phyloP scores from a whole-genome alignment of 1,140 invertebrate species.

The Lucilia sericata region DNA sequence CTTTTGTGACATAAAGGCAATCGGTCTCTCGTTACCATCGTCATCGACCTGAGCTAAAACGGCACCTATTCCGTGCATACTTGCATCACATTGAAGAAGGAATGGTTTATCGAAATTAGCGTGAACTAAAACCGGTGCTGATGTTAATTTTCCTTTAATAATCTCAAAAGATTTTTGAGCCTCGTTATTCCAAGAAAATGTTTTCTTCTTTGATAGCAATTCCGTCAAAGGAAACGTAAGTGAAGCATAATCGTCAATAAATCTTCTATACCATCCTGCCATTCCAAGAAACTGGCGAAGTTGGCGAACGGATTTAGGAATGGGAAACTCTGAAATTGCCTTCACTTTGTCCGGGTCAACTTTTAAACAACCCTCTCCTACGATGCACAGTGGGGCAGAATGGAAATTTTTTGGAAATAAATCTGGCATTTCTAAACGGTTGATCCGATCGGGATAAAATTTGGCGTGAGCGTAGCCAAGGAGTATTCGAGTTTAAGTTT shows the following conservation, averaged over 20 bases:
- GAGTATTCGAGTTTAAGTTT: too few relatives aligned
- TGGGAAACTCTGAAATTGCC: too few relatives aligned
- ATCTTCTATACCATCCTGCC: background rate
- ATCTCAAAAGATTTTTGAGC: slow-evolving; percentile 45
- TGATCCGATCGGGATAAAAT: too few relatives aligned
- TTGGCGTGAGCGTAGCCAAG: too few relatives aligned
- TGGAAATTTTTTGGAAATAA: too few relatives aligned
- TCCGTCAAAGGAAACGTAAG: background rate
- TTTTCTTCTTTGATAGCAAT: background rate
- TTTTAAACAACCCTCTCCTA: background rate
- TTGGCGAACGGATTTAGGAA: background rate
- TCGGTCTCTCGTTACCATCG: slow-evolving; percentile 20
- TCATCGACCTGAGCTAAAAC: slow-evolving; percentile 44
- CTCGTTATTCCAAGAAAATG: background rate
- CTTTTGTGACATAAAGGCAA: too few relatives aligned
- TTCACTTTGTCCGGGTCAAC: background rate
- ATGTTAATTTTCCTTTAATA: too few relatives aligned
- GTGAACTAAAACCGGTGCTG: slow-evolving; percentile 17
- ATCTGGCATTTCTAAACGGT: too few relatives aligned
- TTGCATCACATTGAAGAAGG: slow-evolving; percentile 46
- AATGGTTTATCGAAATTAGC: slow-evolving; percentile 49
- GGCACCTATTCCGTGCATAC: slow-evolving; percentile 37
- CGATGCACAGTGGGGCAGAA: too few relatives aligned
- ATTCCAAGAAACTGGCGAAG: background rate
- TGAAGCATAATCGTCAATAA: background rate